These are phyloP conservation scores for Enteromius thamalakanensis DNA, from an alignment of 2,797 vertebrate genomes.

Conservation along the genomic window DNA sequence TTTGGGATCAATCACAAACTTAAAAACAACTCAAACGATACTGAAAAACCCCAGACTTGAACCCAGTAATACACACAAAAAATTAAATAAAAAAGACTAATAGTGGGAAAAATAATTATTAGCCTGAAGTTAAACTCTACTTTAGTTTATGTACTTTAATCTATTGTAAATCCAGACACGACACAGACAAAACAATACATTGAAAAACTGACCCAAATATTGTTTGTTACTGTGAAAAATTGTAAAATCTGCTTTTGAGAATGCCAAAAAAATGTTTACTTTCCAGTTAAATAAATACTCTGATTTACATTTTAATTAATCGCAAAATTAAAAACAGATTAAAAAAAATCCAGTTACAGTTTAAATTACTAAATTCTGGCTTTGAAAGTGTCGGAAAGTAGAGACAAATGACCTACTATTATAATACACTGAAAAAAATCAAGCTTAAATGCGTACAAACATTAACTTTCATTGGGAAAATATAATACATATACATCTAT, in stretches of 20 bases:
- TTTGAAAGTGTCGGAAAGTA: background rate
- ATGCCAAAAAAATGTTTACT: background rate
- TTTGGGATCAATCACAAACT: background rate
- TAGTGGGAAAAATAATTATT: background rate
- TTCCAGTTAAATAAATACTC: background rate
- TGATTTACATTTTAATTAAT: background rate
- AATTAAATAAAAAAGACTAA: background rate
- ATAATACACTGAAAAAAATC: background rate
- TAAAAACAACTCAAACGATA: background rate
- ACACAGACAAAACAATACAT: background rate
- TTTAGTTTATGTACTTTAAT: background rate
- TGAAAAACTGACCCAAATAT: background rate
- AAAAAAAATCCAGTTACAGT: background rate
- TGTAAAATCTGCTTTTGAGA: background rate
- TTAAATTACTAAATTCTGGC: too few relatives aligned
- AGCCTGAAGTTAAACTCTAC: background rate
- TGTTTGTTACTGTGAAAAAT: background rate
- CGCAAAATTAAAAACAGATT: background rate
- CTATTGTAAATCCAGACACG: background rate
- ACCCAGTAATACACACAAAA: too few relatives aligned
- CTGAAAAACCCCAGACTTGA: too few relatives aligned
- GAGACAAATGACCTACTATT: too few relatives aligned
- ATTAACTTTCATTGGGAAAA: too few relatives aligned
- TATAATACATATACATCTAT: too few relatives aligned
- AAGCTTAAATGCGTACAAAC: too few relatives aligned